Evolutionary conservation across 2,888 invertebrate species (phyloP), one percentile per base, ranked within the genome.

Genomic region (Caenorhabditis becei): DNA sequence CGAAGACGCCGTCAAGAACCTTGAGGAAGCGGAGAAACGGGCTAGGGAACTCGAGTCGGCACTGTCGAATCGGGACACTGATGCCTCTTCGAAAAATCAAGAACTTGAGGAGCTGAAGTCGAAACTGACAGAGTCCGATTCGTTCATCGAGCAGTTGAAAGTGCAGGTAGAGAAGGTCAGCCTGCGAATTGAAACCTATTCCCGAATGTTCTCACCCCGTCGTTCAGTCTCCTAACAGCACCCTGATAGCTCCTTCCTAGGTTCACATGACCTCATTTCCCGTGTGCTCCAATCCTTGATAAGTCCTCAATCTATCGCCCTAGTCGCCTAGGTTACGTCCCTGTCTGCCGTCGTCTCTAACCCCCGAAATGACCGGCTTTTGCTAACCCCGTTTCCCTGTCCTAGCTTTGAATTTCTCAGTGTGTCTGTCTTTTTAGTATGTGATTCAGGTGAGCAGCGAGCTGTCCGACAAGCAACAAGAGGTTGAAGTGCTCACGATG

Each of bases 1-100:
- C 51, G 83, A 85, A 56, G 83, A 83, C 20, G 78, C 84, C 2
- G 75, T 88, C n/a, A 69, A 80, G 28, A 85, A 84, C 37, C 83
- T 90, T 7, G 86, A 86, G 32, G 80, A 85, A 61, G 91, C 91
- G 35, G 89, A 88, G 28, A 86, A 83, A 14, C 87, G 89, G 23
- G 86, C 91, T 0, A 85, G 88, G 49, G 84, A 89, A 65, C 84
- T 87, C 69, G 77, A 80, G 54, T 70, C 80, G 2, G 54, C 62
- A 3, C 71, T 80, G 32, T 37, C 53, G 3, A 70, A 47, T 28
- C 23, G 61, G 35, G 74, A 80, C 37, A 54, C 24, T 11, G 47
- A 20, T 0, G 66, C 75, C 4, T 49, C 58, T 18, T 32, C 49
- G 1, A 74, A 80, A 41, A 70, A 78, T 10, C 28, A 32, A 3